phyloP scores from a whole-genome alignment of 37 sponge, comb jelly and placozoan species.

The Mnemiopsis leidyi region DNA sequence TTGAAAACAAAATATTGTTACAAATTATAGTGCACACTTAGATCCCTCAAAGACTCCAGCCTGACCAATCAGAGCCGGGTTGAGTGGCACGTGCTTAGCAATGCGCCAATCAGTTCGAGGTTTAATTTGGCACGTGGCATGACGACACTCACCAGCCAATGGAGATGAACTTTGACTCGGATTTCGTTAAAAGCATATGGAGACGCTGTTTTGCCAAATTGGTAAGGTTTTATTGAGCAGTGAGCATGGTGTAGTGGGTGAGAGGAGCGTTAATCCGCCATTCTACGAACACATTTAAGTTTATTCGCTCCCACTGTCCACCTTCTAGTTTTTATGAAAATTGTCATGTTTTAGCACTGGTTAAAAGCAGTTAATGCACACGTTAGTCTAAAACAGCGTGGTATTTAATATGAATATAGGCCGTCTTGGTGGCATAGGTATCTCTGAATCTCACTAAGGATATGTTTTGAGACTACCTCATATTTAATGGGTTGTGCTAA shows the following conservation, averaged over 20 bases:
- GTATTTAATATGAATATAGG: too few species aligned
- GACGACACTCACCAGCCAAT: not conserved
- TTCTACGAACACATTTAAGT: not conserved
- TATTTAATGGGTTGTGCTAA: too few species aligned
- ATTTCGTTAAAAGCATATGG: slow-evolving; percentile 50
- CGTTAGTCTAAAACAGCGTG: too few species aligned
- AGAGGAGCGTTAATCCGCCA: not conserved
- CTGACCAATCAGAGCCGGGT: not conserved
- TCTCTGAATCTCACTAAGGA: too few species aligned
- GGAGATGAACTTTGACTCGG: not conserved
- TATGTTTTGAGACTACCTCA: too few species aligned
- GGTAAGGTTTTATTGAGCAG: not conserved
- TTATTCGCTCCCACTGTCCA: too few species aligned
- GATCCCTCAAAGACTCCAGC: not conserved
- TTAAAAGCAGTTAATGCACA: too few species aligned
- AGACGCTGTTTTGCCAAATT: slow-evolving; percentile 42
- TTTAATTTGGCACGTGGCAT: not conserved
- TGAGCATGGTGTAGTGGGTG: not conserved
- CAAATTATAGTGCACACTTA: slow-evolving; percentile 42
- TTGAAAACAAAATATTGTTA: slow-evolving; percentile 61
- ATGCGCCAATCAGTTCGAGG: not conserved
- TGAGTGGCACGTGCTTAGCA: not conserved
- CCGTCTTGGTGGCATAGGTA: too few species aligned
- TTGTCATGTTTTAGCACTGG: too few species aligned
- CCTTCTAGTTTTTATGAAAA: too few species aligned